phyloP scores from a whole-genome alignment of 2,797 vertebrate genomes.

The Tokudaia muenninki region DNA sequence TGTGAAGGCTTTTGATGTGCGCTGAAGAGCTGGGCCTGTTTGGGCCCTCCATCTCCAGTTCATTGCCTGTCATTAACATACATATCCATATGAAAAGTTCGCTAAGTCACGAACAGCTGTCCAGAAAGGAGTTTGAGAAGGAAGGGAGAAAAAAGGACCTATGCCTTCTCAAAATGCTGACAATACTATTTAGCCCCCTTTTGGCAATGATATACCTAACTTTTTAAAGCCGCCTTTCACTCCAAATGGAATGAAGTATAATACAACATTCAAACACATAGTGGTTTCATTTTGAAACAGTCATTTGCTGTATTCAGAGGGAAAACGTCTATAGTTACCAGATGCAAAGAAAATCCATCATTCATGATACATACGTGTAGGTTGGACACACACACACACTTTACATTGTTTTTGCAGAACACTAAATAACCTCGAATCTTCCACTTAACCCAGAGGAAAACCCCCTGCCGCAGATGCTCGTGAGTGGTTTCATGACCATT shows the following conservation, averaged over 20 bases:
- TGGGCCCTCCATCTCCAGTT: slow-evolving; percentile 99
- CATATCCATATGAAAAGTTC: slow-evolving; percentile 99
- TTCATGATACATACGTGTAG: slow-evolving; percentile 81
- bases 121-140: slow-evolving; percentile 94
- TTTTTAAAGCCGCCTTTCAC: slow-evolving; percentile 99
- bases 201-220: slow-evolving; percentile 99
- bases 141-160: slow-evolving; percentile 88
- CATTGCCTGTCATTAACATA: slow-evolving; percentile 99
- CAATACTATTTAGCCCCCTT: slow-evolving; percentile 98
- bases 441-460: slow-evolving; percentile 75
- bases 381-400: neutral
- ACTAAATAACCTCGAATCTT: slow-evolving; percentile 85
- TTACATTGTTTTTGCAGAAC: slow-evolving; percentile 84
- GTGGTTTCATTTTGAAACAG: slow-evolving; percentile 93
- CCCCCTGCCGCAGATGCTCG: slow-evolving; percentile 83
- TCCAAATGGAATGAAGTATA: slow-evolving; percentile 93
- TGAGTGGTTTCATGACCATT: slow-evolving; percentile 75
- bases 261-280: slow-evolving; percentile 94
- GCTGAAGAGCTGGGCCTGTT: slow-evolving; percentile 97
- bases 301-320: slow-evolving; percentile 90
- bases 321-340: slow-evolving; percentile 89
- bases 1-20: slow-evolving; percentile 99
- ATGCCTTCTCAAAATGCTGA: slow-evolving; percentile 97
- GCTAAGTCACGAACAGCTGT: slow-evolving; percentile 99
- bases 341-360: slow-evolving; percentile 89